Percentiles rank a stretch among this genome's conserved stretches.
These are phyloP conservation scores for Urosaurus nigricauda DNA, from an alignment of 2,797 vertebrate species.

Conservation along the genomic window DNA sequence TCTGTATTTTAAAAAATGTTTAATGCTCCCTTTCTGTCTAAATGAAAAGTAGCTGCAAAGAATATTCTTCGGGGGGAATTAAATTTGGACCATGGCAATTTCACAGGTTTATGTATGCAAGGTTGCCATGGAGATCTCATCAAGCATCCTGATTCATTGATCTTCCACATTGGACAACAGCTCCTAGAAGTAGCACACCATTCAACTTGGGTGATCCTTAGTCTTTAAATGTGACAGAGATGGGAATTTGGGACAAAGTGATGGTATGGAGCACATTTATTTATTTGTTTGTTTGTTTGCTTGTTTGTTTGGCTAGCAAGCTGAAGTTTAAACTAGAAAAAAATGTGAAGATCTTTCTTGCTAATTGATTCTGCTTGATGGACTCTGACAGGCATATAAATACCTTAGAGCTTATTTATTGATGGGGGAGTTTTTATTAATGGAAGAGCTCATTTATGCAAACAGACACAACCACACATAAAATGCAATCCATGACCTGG, in stretches of 20 bases:
- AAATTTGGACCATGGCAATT: slow-evolving; percentile 22
- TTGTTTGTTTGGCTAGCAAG: background rate
- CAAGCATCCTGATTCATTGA: slow-evolving; percentile 9
- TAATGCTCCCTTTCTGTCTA: slow-evolving; percentile 7
- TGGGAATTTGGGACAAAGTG: background rate
- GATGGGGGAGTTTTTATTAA: background rate
- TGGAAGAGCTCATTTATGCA: background rate
- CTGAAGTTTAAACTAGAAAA: background rate
- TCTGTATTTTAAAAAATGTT: too few species aligned
- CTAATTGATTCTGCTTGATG: background rate
- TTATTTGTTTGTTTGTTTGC: too few species aligned
- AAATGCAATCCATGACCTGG: background rate
- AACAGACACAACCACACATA: too few species aligned
- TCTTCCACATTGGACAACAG: slow-evolving; percentile 3
- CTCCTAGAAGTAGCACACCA: background rate
- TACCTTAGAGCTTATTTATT: background rate
- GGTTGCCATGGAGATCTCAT: slow-evolving; percentile 35
- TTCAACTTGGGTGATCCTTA: background rate
- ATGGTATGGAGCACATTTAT: too few species aligned
- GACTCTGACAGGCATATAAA: background rate
- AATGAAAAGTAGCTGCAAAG: slow-evolving; percentile 37
- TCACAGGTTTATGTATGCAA: slow-evolving; percentile 23
- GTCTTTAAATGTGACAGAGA: background rate
- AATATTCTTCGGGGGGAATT: slow-evolving; percentile 33
- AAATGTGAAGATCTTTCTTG: background rate